A percentile compares a stretch with the other conserved stretches of the same genome.
Evolutionary conservation across 1,140 invertebrate genomes (phyloP).

Genomic region (Eubasilissa regina): DNA sequence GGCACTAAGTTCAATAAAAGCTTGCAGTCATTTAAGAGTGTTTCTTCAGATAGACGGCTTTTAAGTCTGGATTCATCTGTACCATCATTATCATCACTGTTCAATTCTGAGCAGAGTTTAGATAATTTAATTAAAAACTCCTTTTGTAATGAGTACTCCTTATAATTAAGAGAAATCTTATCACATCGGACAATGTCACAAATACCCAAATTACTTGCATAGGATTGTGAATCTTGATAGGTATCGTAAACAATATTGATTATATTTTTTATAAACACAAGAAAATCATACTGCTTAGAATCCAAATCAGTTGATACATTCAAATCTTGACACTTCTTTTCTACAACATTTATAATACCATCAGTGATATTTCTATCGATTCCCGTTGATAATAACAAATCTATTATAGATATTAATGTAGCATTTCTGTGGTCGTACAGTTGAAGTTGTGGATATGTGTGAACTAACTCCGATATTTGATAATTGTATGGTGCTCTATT

Average conservation of each 20-base stretch:
- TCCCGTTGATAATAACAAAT: slow-evolving; percentile 69
- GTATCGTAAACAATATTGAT: slow-evolving; percentile 70
- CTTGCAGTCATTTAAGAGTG: slow-evolving; percentile 3
- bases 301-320: slow-evolving; percentile 65
- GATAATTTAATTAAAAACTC: slow-evolving; percentile 67
- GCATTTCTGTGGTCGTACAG: slow-evolving; percentile 69
- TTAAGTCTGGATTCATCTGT: slow-evolving; percentile 63
- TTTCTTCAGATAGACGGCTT: slow-evolving; percentile 37
- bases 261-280: slow-evolving; percentile 69
- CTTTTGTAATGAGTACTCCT: slow-evolving; percentile 69
- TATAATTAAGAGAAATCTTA: slow-evolving; percentile 68
- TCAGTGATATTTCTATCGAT: slow-evolving; percentile 70
- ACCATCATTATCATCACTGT: slow-evolving; percentile 64
- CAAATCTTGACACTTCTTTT: slow-evolving; percentile 69
- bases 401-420: slow-evolving; percentile 69
- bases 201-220: slow-evolving; percentile 67
- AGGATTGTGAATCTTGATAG: slow-evolving; percentile 68
- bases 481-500: slow-evolving; percentile 68
- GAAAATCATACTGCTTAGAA: slow-evolving; percentile 69
- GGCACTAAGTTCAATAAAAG: not conserved
- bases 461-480: slow-evolving; percentile 67
- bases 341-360: slow-evolving; percentile 69
- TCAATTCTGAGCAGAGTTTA: slow-evolving; percentile 53
- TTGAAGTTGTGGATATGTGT: slow-evolving; percentile 68
- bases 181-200: slow-evolving; percentile 68